These are phyloP conservation scores for Burhinus oedicnemus DNA, from an alignment of 2,113 vertebrate genomes.

Conservation along the genomic window DNA sequence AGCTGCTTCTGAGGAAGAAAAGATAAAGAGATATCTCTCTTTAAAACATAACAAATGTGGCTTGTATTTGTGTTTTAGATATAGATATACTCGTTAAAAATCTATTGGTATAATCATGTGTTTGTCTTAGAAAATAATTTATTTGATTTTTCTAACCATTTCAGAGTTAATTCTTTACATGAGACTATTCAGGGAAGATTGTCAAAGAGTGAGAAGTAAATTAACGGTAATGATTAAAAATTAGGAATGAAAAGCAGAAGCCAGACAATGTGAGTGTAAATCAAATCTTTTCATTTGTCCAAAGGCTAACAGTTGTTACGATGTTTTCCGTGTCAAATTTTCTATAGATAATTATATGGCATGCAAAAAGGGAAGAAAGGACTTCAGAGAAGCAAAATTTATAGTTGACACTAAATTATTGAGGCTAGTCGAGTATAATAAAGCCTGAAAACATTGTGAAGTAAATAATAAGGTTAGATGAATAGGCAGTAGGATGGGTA, in stretches of 20 bases:
- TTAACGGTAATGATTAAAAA: background rate
- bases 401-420: slow-evolving; percentile 14
- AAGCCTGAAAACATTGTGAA: slow-evolving; percentile 11
- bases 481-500: background rate
- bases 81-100: background rate
- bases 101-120: background rate
- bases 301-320: background rate
- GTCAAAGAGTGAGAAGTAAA: background rate
- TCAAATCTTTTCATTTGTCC: background rate
- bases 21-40: background rate
- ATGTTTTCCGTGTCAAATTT: background rate
- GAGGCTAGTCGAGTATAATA: slow-evolving; percentile 1
- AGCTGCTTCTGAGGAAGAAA: background rate
- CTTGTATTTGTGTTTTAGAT: background rate
- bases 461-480: slow-evolving; percentile 15
- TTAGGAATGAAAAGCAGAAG: background rate
- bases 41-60: background rate
- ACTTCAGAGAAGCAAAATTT: background rate
- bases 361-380: background rate
- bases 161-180: background rate
- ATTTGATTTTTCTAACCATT: background rate
- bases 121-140: background rate
- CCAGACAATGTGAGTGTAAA: background rate
- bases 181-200: background rate
- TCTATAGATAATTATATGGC: background rate